Conservation (phyloP, 2,113 vertebrate genomes). For the Istiophorus platypterus region DNA sequence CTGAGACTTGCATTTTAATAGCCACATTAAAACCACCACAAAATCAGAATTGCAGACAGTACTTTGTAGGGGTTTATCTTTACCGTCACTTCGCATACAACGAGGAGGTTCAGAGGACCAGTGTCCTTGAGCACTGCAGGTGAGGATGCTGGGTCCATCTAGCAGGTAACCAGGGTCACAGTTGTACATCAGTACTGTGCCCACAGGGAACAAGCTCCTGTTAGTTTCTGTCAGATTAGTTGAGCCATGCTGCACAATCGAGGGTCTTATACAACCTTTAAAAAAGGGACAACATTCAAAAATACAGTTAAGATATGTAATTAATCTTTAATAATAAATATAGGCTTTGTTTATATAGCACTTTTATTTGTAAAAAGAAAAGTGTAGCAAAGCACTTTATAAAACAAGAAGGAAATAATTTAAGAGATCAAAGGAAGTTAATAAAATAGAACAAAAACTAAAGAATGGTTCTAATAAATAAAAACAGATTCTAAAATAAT, state of each 20-base stretch:
- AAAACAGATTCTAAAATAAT: not conserved
- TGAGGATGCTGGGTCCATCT: conserved; percentile 75
- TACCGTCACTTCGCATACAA: conserved; percentile 82
- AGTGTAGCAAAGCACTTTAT: not conserved
- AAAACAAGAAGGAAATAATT: not conserved
- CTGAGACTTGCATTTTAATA: not conserved
- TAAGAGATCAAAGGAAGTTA: not conserved
- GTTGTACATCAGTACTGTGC: conserved; percentile 81
- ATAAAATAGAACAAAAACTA: not conserved
- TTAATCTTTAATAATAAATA: not conserved
- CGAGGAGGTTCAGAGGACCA: conserved; percentile 82
- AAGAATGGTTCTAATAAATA: not conserved
- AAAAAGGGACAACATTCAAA: not conserved
- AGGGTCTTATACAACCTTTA: conserved; percentile 78
- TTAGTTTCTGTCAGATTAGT: conserved; percentile 82
- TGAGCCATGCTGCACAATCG: conserved; percentile 73
- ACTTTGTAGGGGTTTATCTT: conserved; percentile 14
- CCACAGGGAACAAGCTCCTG: conserved; percentile 76
- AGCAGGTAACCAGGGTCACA: conserved; percentile 81
- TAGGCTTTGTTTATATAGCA: not conserved
- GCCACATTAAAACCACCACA: not conserved
- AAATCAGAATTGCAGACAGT: not conserved
- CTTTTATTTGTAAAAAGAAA: not conserved
- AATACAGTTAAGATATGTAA: conserved; percentile 3
- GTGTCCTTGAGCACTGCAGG: conserved; percentile 73